Percentiles rank a stretch among this genome's conserved stretches.
Conservation (phyloP, 2,113 vertebrate species). For the Pseudois nayaur region DNA sequence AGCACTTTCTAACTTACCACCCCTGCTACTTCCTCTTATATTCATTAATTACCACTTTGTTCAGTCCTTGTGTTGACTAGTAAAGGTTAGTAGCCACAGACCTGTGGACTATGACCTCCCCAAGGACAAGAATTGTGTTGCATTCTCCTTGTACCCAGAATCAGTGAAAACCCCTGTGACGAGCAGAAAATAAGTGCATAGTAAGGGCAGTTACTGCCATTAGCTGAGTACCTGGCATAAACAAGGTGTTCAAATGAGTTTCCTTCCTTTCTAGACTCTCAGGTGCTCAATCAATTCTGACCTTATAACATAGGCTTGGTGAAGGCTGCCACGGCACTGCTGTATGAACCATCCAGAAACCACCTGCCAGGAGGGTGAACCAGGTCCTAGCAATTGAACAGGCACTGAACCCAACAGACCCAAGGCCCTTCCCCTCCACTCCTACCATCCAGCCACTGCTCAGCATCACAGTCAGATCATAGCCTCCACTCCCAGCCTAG, state of each 20-base stretch:
- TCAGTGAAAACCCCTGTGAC: neutral
- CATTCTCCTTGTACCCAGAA: neutral
- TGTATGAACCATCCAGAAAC: neutral
- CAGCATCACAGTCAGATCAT: neutral
- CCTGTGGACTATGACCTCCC: neutral
- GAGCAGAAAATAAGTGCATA: neutral
- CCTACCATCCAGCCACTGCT: neutral
- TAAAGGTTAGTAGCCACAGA: neutral
- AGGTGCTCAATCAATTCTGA: neutral
- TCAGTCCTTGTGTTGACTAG: neutral
- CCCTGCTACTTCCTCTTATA: neutral
- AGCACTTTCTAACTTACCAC: neutral
- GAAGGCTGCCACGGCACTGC: neutral
- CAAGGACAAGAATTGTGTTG: neutral
- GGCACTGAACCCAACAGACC: neutral
- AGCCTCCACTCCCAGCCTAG: neutral
- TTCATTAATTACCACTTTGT: neutral
- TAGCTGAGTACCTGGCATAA: neutral
- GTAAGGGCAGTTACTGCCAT: neutral
- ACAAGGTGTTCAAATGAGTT: neutral
- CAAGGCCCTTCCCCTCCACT: neutral
- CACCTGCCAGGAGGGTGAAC: neutral
- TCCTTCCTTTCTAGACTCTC: neutral
- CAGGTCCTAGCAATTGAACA: neutral
- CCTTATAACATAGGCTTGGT: neutral